These are phyloP conservation scores for Oxyteleia sp. DNA, from an alignment of 2,888 invertebrate species.

Conservation along the genomic window DNA sequence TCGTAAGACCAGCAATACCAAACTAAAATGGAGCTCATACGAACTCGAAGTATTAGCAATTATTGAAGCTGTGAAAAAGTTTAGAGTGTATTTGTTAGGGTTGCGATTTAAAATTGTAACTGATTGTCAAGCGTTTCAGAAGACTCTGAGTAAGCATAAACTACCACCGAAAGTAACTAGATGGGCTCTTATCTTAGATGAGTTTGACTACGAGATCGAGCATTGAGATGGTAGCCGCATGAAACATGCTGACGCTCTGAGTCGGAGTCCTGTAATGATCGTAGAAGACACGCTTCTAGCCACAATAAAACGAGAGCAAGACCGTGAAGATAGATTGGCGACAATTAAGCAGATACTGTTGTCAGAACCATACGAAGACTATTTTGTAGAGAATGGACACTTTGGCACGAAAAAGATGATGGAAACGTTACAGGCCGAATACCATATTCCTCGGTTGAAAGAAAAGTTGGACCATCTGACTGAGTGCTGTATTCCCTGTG, in stretches of 20 bases:
- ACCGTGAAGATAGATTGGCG: conserved; percentile 40
- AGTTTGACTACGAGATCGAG: conserved; percentile 27
- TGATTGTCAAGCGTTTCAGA: no score
- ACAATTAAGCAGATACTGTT: conserved; percentile 33
- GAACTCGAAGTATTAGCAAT: conserved; percentile 77
- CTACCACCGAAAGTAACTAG: conserved; percentile 38
- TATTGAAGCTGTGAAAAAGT: conserved; percentile 73
- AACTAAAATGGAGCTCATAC: conserved; percentile 76
- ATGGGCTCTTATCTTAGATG: conserved; percentile 22
- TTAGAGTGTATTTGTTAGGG: no score
- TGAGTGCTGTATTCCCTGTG: no score
- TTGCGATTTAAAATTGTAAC: no score
- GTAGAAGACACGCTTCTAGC: conserved; percentile 36
- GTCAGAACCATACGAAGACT: conserved; percentile 42
- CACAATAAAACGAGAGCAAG: conserved; percentile 38
- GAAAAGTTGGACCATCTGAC: no score
- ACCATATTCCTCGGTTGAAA: no score
- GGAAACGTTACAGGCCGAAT: no score
- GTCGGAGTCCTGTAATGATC: conserved; percentile 54
- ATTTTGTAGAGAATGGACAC: not conserved
- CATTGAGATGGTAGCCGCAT: conserved; percentile 30
- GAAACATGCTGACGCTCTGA: conserved; percentile 56
- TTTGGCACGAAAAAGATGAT: conserved; percentile 4
- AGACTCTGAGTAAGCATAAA: conserved; percentile 55
- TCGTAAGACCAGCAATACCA: conserved; percentile 18